Base-by-base conservation (phyloP, 2,888 invertebrate species). In the Blera fallax region DNA sequence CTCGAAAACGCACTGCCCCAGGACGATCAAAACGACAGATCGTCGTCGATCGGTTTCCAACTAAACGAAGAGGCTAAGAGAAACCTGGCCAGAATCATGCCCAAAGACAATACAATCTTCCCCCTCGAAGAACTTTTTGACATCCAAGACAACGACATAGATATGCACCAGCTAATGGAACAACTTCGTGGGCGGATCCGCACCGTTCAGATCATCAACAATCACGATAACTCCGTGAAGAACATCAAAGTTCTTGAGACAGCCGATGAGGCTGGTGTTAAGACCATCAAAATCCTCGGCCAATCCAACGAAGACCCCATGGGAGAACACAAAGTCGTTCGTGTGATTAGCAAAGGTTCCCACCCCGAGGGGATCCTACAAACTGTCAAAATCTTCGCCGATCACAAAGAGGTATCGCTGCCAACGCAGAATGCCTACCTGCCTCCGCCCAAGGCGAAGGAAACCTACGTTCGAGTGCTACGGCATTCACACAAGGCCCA, bases 241-340 rank as follows among this genome's bases (percentile, higher is more conserved):
- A 91, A 90, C 0, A 88, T 91, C 32, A 89, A 89, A 82, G 89
- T 91, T 37, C 87, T 90, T 0, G 91, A 91, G 52, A 89, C 89
- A 0, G 69, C 89, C 14, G 91, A 90, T 69, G 87, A 88, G 11
- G 78, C 87, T 2, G 91, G 91, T 11, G 89, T 90, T 11, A 91
- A 90, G 69, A 91, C 91, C 0, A 90, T 91, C 18, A 89, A 91
- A 60, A 90, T 91, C 4, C 78, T 91, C 5, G 91, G 91, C n/a
- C 87, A 88, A 24, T 88, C 87, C 67, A 88, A 89, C 27, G 90
- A 89, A 32, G 87, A 88, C 60, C 91, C 91, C 0, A 88, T 72
- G 67, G 91, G 91, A 3, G 88, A 89, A 0, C 91, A 91, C 79
- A 89, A 89, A 52, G 58, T 91, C 11, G 87, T 91, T 2, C 90